Conservation (phyloP, 2,888 invertebrate genomes). For the Chaitophorus viminalis region DNA sequence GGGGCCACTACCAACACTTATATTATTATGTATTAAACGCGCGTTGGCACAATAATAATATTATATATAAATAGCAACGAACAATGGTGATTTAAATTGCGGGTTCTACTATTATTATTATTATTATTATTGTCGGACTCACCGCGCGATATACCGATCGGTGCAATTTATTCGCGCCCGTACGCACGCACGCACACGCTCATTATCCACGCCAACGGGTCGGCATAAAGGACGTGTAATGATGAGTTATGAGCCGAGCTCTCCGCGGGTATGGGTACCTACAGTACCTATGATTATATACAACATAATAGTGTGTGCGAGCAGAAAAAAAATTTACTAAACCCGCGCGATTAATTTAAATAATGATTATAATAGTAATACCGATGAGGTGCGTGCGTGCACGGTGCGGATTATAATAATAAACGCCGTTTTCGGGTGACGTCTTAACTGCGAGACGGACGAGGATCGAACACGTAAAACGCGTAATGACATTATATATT, state of each 20-base stretch:
- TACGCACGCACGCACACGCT: not conserved
- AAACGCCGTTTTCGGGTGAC: slow-evolving; percentile 23
- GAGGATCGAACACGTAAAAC: not conserved
- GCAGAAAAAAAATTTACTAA: no score
- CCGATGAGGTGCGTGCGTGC: not conserved
- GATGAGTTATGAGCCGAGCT: slow-evolving; percentile 56
- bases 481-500: slow-evolving; percentile 22
- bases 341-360: slow-evolving; percentile 58
- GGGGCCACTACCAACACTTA: not conserved
- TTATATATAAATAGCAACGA: not conserved
- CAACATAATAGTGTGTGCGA: no score
- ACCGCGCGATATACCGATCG: not conserved
- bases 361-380: slow-evolving; percentile 42
- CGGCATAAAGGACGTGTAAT: slow-evolving; percentile 58
- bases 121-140: not conserved
- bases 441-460: slow-evolving; percentile 56
- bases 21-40: no score
- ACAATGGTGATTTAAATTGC: slow-evolving; percentile 60
- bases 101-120: slow-evolving; percentile 4
- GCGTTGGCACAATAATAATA: not conserved
- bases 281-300: no score
- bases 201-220: slow-evolving; percentile 54
- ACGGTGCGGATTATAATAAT: not conserved
- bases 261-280: not conserved
- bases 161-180: slow-evolving; percentile 28